These are phyloP conservation scores for Drosophila imparisetae DNA, from an alignment of 2,888 invertebrate species.

Conservation along the genomic window DNA sequence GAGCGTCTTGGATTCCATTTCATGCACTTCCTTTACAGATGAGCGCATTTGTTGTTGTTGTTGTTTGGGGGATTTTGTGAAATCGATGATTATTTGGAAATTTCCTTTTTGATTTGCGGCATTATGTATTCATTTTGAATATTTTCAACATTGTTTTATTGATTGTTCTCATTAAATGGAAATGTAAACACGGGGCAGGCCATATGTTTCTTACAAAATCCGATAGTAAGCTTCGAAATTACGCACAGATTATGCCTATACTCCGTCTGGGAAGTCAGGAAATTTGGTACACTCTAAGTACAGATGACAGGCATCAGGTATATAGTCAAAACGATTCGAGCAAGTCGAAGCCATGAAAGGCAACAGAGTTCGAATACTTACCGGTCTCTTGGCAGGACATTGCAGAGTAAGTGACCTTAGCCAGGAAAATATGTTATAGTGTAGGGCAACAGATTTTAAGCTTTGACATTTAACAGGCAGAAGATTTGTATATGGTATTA, in stretches of 20 bases:
- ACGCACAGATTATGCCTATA: neutral
- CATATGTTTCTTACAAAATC: neutral
- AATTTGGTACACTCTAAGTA: neutral
- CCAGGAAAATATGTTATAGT: neutral
- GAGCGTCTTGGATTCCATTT: constrained; percentile 23
- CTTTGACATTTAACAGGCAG: neutral
- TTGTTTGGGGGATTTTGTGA: neutral
- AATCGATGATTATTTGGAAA: constrained; percentile 17
- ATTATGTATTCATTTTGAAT: constrained; percentile 9
- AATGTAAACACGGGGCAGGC: neutral
- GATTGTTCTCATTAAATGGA: neutral
- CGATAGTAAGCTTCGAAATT: neutral
- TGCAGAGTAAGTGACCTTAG: neutral
- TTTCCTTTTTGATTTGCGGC: constrained; percentile 8
- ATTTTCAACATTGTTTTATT: neutral
- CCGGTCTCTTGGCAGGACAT: neutral
- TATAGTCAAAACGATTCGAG: neutral
- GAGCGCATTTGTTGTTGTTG: constrained; percentile 15
- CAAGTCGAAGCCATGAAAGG: neutral
- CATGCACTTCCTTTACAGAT: constrained; percentile 23
- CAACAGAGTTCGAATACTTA: neutral
- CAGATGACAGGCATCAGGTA: neutral
- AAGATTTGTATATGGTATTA: neutral
- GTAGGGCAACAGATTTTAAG: neutral
- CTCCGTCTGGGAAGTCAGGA: neutral